Conservation (phyloP, 2,888 invertebrate species). For the Pheosia tremula region DNA sequence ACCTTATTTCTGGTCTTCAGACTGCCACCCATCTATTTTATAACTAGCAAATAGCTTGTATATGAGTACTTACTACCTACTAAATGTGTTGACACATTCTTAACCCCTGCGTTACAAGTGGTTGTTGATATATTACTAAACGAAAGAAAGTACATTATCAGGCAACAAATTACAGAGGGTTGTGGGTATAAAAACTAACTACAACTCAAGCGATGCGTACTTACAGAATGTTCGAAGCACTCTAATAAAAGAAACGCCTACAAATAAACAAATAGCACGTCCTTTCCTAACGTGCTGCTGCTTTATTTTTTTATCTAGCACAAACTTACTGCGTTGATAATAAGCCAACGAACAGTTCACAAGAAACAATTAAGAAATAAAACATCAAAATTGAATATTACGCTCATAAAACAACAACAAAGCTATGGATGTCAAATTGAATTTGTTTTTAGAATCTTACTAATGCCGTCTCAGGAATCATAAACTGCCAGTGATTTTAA, state of each 20-base stretch:
- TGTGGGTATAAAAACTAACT: no score
- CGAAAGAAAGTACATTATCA: no score
- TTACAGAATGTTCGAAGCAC: neutral
- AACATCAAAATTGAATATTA: conserved; percentile 50
- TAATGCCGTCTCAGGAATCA: conserved; percentile 19
- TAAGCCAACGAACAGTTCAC: conserved; percentile 6
- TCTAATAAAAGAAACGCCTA: neutral
- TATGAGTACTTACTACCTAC: no score
- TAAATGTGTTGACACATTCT: neutral
- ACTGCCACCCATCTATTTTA: no score
- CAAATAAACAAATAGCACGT: conserved; percentile 1
- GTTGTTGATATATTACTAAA: neutral
- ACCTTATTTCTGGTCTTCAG: no score
- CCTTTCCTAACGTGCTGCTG: neutral
- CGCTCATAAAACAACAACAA: conserved; percentile 48
- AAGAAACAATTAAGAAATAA: conserved; percentile 37
- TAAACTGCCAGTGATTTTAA: conserved; percentile 22
- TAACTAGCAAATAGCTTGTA: no score
- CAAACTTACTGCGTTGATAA: neutral
- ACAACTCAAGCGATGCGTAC: neutral
- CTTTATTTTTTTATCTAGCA: neutral
- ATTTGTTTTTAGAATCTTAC: conserved; percentile 58
- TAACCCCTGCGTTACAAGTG: conserved; percentile 1
- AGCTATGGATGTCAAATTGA: conserved; percentile 42
- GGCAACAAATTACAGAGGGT: no score